Conservation (phyloP, 2,113 vertebrate species). For the Empidonax traillii region DNA sequence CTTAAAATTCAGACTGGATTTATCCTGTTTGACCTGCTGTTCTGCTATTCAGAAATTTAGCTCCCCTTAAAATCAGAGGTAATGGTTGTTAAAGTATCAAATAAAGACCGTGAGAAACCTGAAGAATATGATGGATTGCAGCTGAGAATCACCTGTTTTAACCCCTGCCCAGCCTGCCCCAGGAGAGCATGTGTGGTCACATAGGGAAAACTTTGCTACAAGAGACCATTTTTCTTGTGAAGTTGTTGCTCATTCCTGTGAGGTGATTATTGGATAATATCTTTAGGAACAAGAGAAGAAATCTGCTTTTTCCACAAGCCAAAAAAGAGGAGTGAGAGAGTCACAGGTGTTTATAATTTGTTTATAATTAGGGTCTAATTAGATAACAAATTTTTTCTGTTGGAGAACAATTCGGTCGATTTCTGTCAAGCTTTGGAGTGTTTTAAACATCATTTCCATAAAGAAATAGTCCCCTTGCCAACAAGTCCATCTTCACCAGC, state of each 20-base stretch:
- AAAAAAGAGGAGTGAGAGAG: neutral
- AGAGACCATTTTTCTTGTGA: neutral
- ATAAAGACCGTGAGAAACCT: neutral
- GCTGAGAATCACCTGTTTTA: neutral
- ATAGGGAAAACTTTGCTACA: neutral
- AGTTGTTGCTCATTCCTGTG: neutral
- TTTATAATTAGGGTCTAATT: neutral
- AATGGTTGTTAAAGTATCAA: neutral
- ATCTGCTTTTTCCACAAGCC: neutral
- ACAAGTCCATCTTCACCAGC: neutral
- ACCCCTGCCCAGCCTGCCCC: neutral
- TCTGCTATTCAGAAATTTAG: neutral
- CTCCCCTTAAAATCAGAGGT: neutral
- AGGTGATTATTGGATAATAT: neutral
- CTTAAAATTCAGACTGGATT: neutral
- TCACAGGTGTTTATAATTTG: neutral
- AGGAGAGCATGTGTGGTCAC: neutral
- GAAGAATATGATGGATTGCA: neutral
- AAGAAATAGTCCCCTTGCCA: neutral
- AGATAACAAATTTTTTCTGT: neutral
- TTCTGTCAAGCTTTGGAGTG: fast-evolving
- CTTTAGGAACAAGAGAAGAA: neutral
- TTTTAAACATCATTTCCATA: neutral
- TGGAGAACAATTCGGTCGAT: neutral
- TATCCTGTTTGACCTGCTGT: neutral